Conservation (phyloP, 2,888 invertebrate genomes). For the Caenorhabditis panamensis region DNA sequence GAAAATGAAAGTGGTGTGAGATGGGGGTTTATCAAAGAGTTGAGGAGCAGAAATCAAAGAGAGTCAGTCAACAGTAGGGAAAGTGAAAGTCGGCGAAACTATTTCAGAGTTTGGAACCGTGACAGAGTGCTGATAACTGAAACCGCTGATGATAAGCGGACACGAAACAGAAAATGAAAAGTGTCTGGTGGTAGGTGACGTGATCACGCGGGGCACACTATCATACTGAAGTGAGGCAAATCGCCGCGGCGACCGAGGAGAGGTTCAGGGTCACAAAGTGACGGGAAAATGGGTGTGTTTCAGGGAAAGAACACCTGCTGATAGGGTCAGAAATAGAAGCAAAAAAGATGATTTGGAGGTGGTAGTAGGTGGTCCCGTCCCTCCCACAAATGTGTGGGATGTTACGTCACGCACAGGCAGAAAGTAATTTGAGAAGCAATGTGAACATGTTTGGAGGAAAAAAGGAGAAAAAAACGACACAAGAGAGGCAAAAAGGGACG, state of each 20-base stretch:
- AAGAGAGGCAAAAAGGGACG: slow-evolving; percentile 1
- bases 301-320: slow-evolving; percentile 36
- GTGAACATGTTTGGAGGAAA: slow-evolving; percentile 12
- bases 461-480: not conserved
- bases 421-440: slow-evolving; percentile 47
- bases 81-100: slow-evolving; percentile 44
- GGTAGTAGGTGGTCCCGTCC: slow-evolving; percentile 11
- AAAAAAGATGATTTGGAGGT: not conserved
- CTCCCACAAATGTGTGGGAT: no score
- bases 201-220: slow-evolving; percentile 23
- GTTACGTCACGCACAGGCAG: slow-evolving; percentile 22
- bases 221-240: slow-evolving; percentile 30
- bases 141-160: slow-evolving; percentile 24
- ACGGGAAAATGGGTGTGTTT: slow-evolving; percentile 37
- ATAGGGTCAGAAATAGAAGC: slow-evolving; percentile 2
- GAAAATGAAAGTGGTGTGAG: no score
- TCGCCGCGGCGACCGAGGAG: slow-evolving; percentile 6
- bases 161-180: slow-evolving; percentile 23
- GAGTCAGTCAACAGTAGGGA: slow-evolving; percentile 3
- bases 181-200: slow-evolving; percentile 30
- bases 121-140: slow-evolving; percentile 22
- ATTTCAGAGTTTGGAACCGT: slow-evolving; percentile 41
- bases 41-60: no score
- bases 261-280: slow-evolving; percentile 49
- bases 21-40: no score